Percentiles rank a stretch among this genome's conserved stretches.
These are phyloP conservation scores for Leptopilina boulardi DNA, from an alignment of 1,140 invertebrate species.

Conservation along the genomic window DNA sequence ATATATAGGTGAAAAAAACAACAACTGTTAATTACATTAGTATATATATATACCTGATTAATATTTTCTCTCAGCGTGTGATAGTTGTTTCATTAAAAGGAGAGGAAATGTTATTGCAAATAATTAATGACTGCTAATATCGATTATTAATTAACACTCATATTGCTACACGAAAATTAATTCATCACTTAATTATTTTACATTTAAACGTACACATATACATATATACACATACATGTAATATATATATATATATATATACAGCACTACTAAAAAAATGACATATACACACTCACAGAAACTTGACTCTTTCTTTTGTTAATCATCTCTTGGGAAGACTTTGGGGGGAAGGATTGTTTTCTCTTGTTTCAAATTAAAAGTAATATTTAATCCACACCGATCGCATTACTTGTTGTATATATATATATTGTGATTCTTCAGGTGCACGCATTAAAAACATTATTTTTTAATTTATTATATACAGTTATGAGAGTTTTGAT, in stretches of 20 bases:
- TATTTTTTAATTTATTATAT: too few species aligned
- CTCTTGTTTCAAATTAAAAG: not conserved
- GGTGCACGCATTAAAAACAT: too few species aligned
- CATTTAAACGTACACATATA: too few species aligned
- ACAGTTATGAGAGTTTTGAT: not conserved
- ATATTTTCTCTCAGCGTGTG: conserved; percentile 29
- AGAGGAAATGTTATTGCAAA: not conserved
- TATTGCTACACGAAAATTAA: conserved; percentile 8
- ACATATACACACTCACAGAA: not conserved
- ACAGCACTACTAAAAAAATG: not conserved
- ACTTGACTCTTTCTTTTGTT: conserved; percentile 3
- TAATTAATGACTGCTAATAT: conserved; percentile 14
- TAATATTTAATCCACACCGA: not conserved
- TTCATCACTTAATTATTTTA: conserved; percentile 22
- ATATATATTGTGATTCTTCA: not conserved
- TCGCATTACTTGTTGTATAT: not conserved
- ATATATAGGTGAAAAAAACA: not conserved
- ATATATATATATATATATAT: too few species aligned
- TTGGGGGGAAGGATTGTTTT: not conserved
- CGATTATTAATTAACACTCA: conserved; percentile 21
- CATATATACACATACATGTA: too few species aligned
- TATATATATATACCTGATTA: not conserved
- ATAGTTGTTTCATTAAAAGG: not conserved
- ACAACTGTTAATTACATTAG: not conserved
- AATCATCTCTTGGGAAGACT: not conserved